These are phyloP conservation scores for Pseudopleuronectes americanus DNA, from an alignment of 2,797 vertebrate species.

Conservation along the genomic window DNA sequence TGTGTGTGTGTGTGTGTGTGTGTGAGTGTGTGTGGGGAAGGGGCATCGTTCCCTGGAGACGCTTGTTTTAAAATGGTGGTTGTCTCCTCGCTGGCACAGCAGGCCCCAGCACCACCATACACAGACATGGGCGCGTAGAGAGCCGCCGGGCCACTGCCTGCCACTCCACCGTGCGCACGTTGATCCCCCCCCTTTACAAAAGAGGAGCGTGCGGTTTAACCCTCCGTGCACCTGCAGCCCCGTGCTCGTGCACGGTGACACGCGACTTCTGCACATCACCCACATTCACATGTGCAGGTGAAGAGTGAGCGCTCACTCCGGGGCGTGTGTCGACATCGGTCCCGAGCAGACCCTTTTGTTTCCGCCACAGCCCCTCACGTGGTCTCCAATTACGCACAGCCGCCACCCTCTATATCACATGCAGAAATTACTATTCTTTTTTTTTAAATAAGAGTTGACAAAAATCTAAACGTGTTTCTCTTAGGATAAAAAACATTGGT, in stretches of 20 bases:
- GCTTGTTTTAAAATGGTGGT: constrained; percentile 82
- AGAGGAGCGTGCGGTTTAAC: constrained; percentile 28
- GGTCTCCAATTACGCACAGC: constrained; percentile 69
- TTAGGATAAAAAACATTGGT: too few species aligned
- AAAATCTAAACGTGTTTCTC: neutral
- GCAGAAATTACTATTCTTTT: neutral
- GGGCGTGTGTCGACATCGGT: constrained; percentile 66
- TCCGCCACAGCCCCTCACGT: constrained; percentile 72
- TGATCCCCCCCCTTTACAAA: constrained; percentile 38
- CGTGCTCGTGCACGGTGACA: neutral
- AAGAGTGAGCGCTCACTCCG: constrained; percentile 61
- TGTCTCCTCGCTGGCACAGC: constrained; percentile 71
- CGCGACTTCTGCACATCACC: constrained; percentile 7
- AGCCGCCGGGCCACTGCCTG: constrained; percentile 43
- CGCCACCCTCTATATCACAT: constrained; percentile 20
- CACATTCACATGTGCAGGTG: constrained; percentile 27
- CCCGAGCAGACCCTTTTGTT: constrained; percentile 77
- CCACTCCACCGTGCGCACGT: constrained; percentile 58
- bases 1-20: neutral
- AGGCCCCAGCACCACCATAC: constrained; percentile 44
- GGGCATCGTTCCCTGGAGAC: constrained; percentile 71
- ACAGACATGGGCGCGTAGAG: constrained; percentile 5
- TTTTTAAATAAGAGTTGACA: neutral
- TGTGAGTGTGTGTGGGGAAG: constrained; percentile 16
- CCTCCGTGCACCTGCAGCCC: constrained; percentile 25